Base-by-base conservation (phyloP, 2,113 vertebrate genomes). In the Triplophysa rosa region DNA sequence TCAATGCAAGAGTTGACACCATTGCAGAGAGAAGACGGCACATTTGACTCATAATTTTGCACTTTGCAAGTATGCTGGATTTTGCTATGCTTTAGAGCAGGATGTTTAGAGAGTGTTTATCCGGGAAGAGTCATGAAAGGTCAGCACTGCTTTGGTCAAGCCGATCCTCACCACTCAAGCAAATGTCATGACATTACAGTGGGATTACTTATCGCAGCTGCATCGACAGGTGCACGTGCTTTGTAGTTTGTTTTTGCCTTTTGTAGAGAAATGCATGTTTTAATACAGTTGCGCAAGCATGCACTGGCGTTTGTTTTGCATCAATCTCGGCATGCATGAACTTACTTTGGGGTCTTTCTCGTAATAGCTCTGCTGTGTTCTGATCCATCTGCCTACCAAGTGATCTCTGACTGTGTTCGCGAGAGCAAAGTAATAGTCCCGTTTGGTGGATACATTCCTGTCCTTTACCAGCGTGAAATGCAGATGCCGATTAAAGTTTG, bases 351-450 rank as follows among this genome's bases (percentile, higher is more conserved):
- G 96, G 86, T 97, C 96, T 85, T 94, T 96, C 89, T 96, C 95
- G 40, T 97, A 96, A 90, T 97, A 96, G 88, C 95, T 84, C 89
- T 97, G 96, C 90, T 96, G 96, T n/a, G 96, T 97, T 84, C 95
- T 90, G 90, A 97, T 95, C 95, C 95, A 96, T 79, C 94, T 92
- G 75, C 95, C 95, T 62, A 97, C 91, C 80, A 96, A 88, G 88
- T 96, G 96, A 80, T 97, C 96, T 0, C 96, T 92, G 24, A 97
- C 95, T 0, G 96, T 95, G 93, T 96, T 78, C 14, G 95, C 95
- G 42, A 97, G 92, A 0, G 96, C 96, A 56, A 94, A 95, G 90
- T 95, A 97, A 92, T 97, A 97, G 91, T 97, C 96, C 78, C 95
- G 85, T 16, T 83, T 91, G 7, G 92, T 94, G 37, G 96, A 90